These are phyloP conservation scores for Lasius platythorax DNA, from an alignment of 2,888 invertebrate species.

Conservation along the genomic window DNA sequence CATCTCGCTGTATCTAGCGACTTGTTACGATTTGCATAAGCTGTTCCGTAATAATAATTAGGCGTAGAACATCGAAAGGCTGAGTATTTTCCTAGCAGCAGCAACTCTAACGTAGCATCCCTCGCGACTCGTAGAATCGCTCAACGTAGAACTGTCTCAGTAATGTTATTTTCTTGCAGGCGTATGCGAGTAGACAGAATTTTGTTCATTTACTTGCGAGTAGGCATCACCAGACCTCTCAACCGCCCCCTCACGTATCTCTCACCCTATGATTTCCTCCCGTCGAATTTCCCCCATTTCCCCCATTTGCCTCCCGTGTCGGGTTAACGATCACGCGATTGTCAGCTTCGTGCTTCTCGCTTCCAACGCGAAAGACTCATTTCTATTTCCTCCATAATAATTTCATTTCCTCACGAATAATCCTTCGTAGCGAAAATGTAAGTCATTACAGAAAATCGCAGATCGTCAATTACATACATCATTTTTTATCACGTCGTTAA, in stretches of 20 bases:
- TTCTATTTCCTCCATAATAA: constrained; percentile 41
- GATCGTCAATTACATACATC: not conserved
- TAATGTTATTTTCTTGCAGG: constrained; percentile 60
- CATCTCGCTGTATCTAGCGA: constrained; percentile 52
- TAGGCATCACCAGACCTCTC: constrained; percentile 45
- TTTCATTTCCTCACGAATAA: constrained; percentile 54
- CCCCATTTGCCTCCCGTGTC: constrained; percentile 52
- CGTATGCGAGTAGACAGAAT: constrained; percentile 61
- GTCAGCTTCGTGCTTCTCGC: constrained; percentile 75
- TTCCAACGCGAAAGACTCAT: constrained; percentile 70
- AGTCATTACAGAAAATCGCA: not conserved
- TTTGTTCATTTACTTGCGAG: constrained; percentile 58
- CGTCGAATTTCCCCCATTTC: constrained; percentile 7
- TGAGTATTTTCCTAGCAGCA: constrained; percentile 60
- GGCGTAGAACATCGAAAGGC: constrained; percentile 59
- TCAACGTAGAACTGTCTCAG: constrained; percentile 64
- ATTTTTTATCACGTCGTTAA: constrained; percentile 19
- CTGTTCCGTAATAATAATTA: constrained; percentile 48
- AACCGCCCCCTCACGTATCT: not conserved
- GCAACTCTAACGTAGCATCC: constrained; percentile 66
- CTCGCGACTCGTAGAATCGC: constrained; percentile 68
- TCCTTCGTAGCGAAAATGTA: not conserved
- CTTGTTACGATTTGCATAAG: constrained; percentile 51
- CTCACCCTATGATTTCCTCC: constrained; percentile 8
- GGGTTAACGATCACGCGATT: constrained; percentile 72